Evolutionary conservation across 2,888 invertebrate genomes (phyloP), one percentile per base, ranked within the genome.

Genomic region (Cataglyphis livida): DNA sequence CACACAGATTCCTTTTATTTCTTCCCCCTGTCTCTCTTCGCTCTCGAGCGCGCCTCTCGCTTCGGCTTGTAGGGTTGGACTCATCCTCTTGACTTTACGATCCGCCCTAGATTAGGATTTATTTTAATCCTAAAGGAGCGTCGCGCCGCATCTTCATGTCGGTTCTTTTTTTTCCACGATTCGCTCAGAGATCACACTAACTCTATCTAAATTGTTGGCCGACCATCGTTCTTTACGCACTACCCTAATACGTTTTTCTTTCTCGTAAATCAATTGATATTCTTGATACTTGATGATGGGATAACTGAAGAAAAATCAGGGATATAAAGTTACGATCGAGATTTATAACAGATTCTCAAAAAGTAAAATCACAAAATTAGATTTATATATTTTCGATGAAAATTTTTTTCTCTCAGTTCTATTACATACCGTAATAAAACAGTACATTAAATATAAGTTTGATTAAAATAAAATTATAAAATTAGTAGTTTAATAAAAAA

Each of bases 61-160:
- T 75, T 41, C 25, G 82, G 78, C 84, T 84, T 25, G 35, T 75
- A 35, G 76, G 78, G 82, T 44, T 75, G 65, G 85, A 81, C 83
- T 85, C 84, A 84, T 79, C 86, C 87, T 90, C 91, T 90, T 91
- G 89, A 90, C 91, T 90, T 90, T 88, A 92, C 91, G 92, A 92
- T 89, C 90, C 71, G 81, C 51, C 85, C 89, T 88, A 91, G 92
- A 93, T 93, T 91, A 92, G 91, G 92, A 92, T 93, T 92, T 93
- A 93, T 92, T 92, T 92, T 92, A 92, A 93, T 93, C 91, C 92
- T 89, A 71, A 89, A 90, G 86, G 86, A 90, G 83, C 88, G 87
- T 84, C 76, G 81, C 76, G 81, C 51, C 41, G 44, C 32, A 73
- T 78, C 75, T 75, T 81, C 59, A 25, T 74, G 59, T 35, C 82